Evolutionary conservation across 2,113 vertebrate species (phyloP), one percentile per base, ranked within the genome.

Genomic region (Ranitomeya variabilis): DNA sequence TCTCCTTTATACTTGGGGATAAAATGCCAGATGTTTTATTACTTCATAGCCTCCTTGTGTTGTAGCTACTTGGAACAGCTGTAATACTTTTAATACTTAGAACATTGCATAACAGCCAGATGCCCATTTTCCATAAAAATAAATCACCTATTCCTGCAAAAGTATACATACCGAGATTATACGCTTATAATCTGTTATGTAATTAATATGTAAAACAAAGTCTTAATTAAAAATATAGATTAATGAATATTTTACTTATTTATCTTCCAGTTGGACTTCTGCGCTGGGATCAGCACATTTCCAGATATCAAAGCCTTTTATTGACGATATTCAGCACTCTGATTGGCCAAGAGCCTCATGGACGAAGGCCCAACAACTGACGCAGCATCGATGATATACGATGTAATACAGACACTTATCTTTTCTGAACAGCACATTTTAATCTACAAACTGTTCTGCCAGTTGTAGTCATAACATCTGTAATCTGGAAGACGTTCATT

Each of bases 401-500:
- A 18, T 14, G 23, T 59, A 10, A 59, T 26, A 7, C 52, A 26
- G 54, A 60, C 11, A 11, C 77, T 57, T 57, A 80, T 80, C 55
- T 80, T n/a, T 14, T 60, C 55, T 7, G 2, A 52, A 18, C 54
- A 59, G 55, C 78, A 31, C 26, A 26, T 80, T 80, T 80, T 80
- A 59, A 80, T 80, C 78, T 80, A 80, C 23, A 18, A 59, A 9
- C 23, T 80, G 78, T 80, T 8, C 14, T 14, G 18, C n/a, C 55
- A 12, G 15, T 80, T 59, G 13, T 59, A 57, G 52, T 59, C 6
- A 26, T 54, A 52, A 80, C 55, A 18, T 60, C 55, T 80, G 52
- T 57, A 57, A 80, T 80, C 77, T 80, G 54, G 69, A 73, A 73
- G 26, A 57, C 57, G 51, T 80, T 55, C 77, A 80, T 80, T 80